A percentile compares a stretch with the other conserved stretches of the same genome.
Evolutionary conservation across 2,797 vertebrate genomes (phyloP).

Genomic region (Dipus sagitta): DNA sequence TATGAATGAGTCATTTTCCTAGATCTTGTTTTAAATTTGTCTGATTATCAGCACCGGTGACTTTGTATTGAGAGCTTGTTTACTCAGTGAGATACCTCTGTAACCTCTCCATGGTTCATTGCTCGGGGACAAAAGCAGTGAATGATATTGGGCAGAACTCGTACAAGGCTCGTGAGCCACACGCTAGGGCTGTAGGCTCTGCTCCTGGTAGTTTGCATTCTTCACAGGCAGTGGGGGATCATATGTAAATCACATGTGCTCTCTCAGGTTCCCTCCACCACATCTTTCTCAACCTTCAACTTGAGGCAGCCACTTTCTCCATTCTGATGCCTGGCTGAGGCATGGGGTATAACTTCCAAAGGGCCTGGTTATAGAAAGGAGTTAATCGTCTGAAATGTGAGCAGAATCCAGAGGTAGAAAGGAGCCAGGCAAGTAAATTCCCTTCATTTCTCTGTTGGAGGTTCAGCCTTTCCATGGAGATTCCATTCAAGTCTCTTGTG

Average conservation of each 20-base stretch:
- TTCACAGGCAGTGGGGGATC: too few relatives aligned
- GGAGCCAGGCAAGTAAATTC: background rate
- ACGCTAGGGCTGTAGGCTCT: background rate
- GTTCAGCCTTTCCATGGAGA: background rate
- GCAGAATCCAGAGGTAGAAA: background rate
- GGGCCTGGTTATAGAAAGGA: background rate
- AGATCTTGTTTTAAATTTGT: constrained; percentile 46
- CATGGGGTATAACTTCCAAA: background rate
- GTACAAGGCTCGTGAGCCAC: fast-evolving
- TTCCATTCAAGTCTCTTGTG: background rate
- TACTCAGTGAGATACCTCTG: background rate
- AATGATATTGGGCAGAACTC: background rate
- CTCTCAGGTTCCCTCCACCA: background rate
- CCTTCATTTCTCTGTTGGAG: background rate
- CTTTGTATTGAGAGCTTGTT: background rate
- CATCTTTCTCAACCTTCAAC: background rate
- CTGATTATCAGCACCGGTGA: background rate
- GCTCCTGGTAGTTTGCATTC: background rate
- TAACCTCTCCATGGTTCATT: background rate
- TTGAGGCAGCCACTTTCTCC: background rate
- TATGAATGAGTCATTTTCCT: constrained; percentile 26
- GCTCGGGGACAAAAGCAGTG: background rate
- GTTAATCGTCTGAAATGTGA: background rate
- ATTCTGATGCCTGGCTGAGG: background rate
- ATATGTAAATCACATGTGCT: background rate